Base-by-base conservation (phyloP, 2,888 invertebrate genomes). In the Erannis defoliaria region DNA sequence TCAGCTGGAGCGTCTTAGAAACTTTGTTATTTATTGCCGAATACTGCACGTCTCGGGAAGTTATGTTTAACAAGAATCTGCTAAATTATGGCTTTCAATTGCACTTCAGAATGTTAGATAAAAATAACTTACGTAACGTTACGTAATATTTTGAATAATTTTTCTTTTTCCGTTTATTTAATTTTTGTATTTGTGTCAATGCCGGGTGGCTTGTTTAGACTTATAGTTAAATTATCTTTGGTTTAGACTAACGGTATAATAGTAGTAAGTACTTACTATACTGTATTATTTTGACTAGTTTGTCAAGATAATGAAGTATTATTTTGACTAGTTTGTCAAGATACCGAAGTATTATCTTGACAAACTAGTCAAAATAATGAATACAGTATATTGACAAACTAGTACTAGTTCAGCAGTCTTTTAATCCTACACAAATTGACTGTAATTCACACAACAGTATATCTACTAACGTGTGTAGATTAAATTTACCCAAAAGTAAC, bases 1-100 rank as follows among this genome's bases (percentile, higher is more conserved):
- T 65, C 65, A 59, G 66, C 64, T 69, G 65, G 38, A 62, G 48
- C 62, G 55, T 65, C 63, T 69, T 58, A 57, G 58, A 55, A 68
- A 68, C 63, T 68, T 68, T 29, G 42, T 8, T 50, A 69, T 62
- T 65, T 67, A 67, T 67, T 50, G 48, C 65, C 49, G 18, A 19
- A 43, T 50, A 55, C 58, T 49, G 53, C 55, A 33, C 46, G 55
- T 61, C 50, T 55, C 54, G 63, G 43, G 49, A 66, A 58, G 42
- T 42, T 59, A 59, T 48, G 54, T 57, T 49, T 40, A 31, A 56
- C 56, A 40, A 55, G 46, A 55, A 59, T 49, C 45, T 48, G 35
- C 56, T 55, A 56, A 45, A 59, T 55, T 16, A 43, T 57, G 14
- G 40, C 55, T 55, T 60, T 54, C 38, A 60, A 51, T 18, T 51